Conservation (phyloP, 1,140 invertebrate genomes). For the Atta texana region DNA sequence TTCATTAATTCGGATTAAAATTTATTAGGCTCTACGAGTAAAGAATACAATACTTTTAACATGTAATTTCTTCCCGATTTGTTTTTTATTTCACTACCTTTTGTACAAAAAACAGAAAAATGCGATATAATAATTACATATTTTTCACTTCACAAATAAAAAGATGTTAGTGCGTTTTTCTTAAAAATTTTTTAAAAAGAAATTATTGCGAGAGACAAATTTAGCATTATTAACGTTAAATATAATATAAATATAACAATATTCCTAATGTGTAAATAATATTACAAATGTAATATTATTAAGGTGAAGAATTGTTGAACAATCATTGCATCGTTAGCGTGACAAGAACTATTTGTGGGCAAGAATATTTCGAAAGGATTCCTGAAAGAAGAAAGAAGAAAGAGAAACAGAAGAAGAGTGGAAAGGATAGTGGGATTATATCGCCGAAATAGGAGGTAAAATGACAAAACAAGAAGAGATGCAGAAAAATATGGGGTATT, state of each 20-base stretch:
- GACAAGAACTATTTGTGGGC: conserved; percentile 23
- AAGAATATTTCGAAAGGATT: conserved; percentile 52
- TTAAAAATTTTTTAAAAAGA: not conserved
- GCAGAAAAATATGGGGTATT: conserved; percentile 74
- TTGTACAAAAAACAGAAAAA: not conserved
- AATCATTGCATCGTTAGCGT: conserved; percentile 27
- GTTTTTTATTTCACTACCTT: not conserved
- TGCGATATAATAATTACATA: not conserved
- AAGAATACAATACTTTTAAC: not conserved
- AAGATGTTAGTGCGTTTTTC: not conserved
- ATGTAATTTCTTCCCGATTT: not conserved
- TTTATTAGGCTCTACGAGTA: not conserved
- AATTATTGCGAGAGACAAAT: not conserved
- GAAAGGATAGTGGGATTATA: not conserved
- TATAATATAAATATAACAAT: not conserved
- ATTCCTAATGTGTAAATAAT: not conserved
- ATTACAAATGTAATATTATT: conserved; percentile 1
- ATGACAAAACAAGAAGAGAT: conserved; percentile 74
- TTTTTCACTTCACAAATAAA: not conserved
- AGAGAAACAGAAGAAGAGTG: not conserved
- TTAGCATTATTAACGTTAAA: not conserved
- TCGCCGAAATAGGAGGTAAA: conserved; percentile 44
- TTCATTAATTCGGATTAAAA: not conserved
- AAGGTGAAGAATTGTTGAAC: not conserved
- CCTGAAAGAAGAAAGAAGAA: not conserved